Conservation (phyloP, 2,888 invertebrate species). For the Cordilura impudica region DNA sequence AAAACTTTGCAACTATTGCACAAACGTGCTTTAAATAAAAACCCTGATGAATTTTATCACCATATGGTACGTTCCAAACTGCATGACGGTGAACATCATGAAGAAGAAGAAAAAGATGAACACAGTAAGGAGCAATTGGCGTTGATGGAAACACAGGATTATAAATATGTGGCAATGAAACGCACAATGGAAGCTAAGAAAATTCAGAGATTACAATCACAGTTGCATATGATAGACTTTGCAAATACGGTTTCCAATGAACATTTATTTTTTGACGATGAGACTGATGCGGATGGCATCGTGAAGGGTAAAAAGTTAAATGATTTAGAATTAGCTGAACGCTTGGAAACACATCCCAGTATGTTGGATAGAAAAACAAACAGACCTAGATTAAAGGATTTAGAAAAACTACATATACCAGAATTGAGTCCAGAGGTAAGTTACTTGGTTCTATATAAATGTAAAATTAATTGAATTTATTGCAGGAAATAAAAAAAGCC, state of each 20-base stretch:
- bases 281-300: conserved; percentile 76
- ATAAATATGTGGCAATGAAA: conserved; percentile 93
- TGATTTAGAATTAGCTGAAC: conserved; percentile 83
- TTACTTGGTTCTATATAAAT: conserved; percentile 1
- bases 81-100: conserved; percentile 82
- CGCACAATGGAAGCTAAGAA: conserved; percentile 89
- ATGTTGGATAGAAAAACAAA: conserved; percentile 85
- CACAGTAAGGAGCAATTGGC: conserved; percentile 90
- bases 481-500: conserved; percentile 74
- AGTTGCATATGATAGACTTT: conserved; percentile 89
- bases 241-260: conserved; percentile 84
- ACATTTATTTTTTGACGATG: conserved; percentile 89
- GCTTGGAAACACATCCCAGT: conserved; percentile 86
- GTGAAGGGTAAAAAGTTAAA: conserved; percentile 74
- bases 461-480: conserved; percentile 9
- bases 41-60: conserved; percentile 99
- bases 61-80: conserved; percentile 96
- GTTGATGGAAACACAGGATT: conserved; percentile 93
- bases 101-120: conserved; percentile 85
- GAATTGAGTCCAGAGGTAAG: conserved; percentile 80
- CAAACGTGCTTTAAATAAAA: conserved; percentile 91
- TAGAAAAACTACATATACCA: conserved; percentile 81
- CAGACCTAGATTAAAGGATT: conserved; percentile 81
- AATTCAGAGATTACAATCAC: conserved; percentile 82
- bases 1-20: conserved; percentile 88